Conservation (phyloP, 2,113 vertebrate genomes). For the Datnioides undecimradiatus region DNA sequence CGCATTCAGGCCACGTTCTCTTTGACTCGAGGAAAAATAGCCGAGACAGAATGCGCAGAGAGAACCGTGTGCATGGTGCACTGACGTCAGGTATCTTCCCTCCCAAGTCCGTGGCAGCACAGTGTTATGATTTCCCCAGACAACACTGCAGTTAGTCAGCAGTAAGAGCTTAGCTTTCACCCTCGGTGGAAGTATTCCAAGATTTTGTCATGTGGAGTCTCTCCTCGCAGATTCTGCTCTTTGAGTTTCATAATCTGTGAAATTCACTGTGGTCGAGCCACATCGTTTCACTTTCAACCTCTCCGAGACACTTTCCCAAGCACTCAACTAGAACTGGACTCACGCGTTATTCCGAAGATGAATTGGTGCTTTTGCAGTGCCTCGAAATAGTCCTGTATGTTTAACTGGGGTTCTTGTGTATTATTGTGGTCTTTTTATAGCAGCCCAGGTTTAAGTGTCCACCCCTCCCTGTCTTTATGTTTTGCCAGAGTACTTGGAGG, state of each 20-base stretch:
- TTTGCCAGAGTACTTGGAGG: slow-evolving; percentile 81
- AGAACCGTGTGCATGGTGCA: not conserved
- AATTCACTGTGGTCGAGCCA: slow-evolving; percentile 10
- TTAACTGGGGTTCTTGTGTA: slow-evolving; percentile 2
- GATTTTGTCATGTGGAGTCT: slow-evolving; percentile 18
- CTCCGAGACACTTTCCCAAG: not conserved
- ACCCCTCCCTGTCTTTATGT: slow-evolving; percentile 21
- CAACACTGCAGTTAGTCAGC: slow-evolving; percentile 19
- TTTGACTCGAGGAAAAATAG: slow-evolving; percentile 9
- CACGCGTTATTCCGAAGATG: not conserved
- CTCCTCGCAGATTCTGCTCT: not conserved
- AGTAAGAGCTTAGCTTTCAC: slow-evolving; percentile 22
- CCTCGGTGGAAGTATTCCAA: slow-evolving; percentile 17
- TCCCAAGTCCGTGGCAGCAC: not conserved
- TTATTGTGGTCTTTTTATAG: slow-evolving; percentile 43
- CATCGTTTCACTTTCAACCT: slow-evolving; percentile 36
- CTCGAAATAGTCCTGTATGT: slow-evolving; percentile 31
- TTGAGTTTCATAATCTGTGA: slow-evolving; percentile 37
- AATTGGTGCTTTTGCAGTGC: not conserved
- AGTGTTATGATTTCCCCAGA: slow-evolving; percentile 33
- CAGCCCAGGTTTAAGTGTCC: slow-evolving; percentile 36
- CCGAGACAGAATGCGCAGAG: slow-evolving; percentile 26
- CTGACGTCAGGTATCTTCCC: slow-evolving; percentile 9
- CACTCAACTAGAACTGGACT: not conserved
- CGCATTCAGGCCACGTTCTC: slow-evolving; percentile 15